A percentile compares a stretch with the other conserved stretches of the same genome.
Evolutionary conservation across 2,888 invertebrate species (phyloP).

Genomic region (Drosophila nigritarsus): DNA sequence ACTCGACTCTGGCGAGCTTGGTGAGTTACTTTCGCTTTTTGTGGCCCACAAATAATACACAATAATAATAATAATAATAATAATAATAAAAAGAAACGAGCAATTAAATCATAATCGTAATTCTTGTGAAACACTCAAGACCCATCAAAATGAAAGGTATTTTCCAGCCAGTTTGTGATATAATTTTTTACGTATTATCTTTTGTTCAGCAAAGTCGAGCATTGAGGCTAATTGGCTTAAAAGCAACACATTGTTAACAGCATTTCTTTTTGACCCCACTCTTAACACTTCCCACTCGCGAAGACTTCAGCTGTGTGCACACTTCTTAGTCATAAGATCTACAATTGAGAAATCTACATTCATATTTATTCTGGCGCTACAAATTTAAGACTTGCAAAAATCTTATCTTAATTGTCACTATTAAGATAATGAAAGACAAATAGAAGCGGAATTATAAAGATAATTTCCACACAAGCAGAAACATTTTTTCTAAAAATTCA

Average conservation of each 20-base stretch:
- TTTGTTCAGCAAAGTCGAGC: conserved; percentile 57
- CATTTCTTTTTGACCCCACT: conserved; percentile 13
- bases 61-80: conserved; percentile 4
- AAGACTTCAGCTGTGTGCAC: conserved; percentile 8
- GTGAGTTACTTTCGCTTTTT: conserved; percentile 70
- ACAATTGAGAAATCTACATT: background rate
- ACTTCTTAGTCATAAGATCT: background rate
- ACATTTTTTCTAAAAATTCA: background rate
- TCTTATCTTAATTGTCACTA: background rate
- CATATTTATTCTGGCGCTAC: background rate
- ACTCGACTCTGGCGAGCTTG: conserved; percentile 3
- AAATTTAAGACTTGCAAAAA: background rate
- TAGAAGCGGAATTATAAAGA: background rate
- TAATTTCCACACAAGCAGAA: background rate
- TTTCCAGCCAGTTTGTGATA: conserved; percentile 44
- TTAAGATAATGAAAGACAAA: background rate
- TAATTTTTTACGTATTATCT: conserved; percentile 56
- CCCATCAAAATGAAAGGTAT: conserved; percentile 50
- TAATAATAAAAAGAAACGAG: conserved; percentile 22
- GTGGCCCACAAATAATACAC: conserved; percentile 11
- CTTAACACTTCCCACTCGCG: conserved; percentile 5
- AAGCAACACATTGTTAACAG: conserved; percentile 32
- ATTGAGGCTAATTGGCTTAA: conserved; percentile 77
- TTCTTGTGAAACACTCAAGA: conserved; percentile 66
- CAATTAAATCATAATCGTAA: conserved; percentile 50